Evolutionary conservation across 2,888 invertebrate species (phyloP).

Genomic region (Pachydiplax longipennis): DNA sequence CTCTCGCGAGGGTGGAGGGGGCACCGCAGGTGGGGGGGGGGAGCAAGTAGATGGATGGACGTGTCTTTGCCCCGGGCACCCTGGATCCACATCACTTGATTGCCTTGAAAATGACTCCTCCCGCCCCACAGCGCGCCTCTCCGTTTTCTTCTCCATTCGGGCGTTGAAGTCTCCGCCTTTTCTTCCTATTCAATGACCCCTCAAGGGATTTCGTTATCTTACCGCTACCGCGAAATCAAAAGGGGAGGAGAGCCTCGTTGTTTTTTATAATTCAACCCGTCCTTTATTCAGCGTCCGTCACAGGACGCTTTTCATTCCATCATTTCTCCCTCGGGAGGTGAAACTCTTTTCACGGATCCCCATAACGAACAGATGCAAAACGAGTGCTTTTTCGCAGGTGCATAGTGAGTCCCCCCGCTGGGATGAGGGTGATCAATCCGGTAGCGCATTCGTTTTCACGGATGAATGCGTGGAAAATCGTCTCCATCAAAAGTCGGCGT

Average conservation of each 20-base stretch:
- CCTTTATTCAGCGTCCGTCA: neutral
- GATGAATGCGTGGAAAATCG: neutral
- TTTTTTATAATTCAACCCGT: neutral
- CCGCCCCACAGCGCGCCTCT: neutral
- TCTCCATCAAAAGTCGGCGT: neutral
- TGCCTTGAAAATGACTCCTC: constrained; percentile 43
- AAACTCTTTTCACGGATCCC: neutral
- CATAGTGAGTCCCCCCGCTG: neutral
- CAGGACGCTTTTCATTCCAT: neutral
- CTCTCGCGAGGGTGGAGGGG: neutral
- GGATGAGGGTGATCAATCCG: neutral
- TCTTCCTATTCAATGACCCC: neutral
- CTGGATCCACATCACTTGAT: constrained; percentile 41
- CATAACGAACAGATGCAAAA: neutral
- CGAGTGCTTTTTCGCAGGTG: neutral
- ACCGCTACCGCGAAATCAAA: no score
- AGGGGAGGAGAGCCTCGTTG: neutral
- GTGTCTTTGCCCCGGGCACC: constrained; percentile 28
- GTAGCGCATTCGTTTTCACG: neutral
- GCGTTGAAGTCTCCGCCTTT: neutral
- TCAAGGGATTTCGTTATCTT: neutral
- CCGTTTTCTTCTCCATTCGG: neutral
- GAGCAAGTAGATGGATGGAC: neutral
- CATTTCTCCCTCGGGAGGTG: neutral
- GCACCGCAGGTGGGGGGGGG: neutral